Conservation (phyloP, 2,113 vertebrate species). For the Dipodomys stephensi region DNA sequence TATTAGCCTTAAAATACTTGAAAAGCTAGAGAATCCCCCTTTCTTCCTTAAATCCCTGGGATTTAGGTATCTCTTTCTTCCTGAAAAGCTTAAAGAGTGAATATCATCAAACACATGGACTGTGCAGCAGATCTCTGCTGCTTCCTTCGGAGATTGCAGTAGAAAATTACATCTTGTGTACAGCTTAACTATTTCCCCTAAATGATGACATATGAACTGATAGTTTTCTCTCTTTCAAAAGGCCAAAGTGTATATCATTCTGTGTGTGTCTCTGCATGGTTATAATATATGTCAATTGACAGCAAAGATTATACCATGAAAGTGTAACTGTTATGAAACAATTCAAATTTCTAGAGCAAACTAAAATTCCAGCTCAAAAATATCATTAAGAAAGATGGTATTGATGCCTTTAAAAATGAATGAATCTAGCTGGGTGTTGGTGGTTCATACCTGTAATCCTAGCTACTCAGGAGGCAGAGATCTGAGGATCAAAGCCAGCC, state of each 20-base stretch:
- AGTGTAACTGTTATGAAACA: background rate
- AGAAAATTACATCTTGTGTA: background rate
- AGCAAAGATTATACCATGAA: background rate
- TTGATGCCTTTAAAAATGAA: background rate
- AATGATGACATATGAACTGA: background rate
- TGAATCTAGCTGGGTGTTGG: no score
- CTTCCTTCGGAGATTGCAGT: background rate
- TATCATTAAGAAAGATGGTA: background rate
- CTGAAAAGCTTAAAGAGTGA: constrained; percentile 5
- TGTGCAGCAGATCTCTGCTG: background rate
- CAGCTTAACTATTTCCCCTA: background rate
- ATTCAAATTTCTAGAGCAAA: background rate
- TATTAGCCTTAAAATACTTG: constrained; percentile 44
- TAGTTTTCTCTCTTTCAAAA: constrained; percentile 36
- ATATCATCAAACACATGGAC: constrained; percentile 41
- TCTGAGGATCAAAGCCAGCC: no score
- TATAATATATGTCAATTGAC: background rate
- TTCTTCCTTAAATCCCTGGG: background rate
- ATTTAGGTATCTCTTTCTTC: constrained; percentile 51
- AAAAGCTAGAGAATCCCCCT: background rate
- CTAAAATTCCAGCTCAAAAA: constrained; percentile 25
- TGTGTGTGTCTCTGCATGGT: background rate
- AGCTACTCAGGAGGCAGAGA: no score
- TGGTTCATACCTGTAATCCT: no score
- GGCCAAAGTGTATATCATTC: background rate